A percentile compares a stretch with the other conserved stretches of the same genome.
These are phyloP conservation scores for Wiebesia pumilae DNA, from an alignment of 1,140 invertebrate species.

Conservation along the genomic window DNA sequence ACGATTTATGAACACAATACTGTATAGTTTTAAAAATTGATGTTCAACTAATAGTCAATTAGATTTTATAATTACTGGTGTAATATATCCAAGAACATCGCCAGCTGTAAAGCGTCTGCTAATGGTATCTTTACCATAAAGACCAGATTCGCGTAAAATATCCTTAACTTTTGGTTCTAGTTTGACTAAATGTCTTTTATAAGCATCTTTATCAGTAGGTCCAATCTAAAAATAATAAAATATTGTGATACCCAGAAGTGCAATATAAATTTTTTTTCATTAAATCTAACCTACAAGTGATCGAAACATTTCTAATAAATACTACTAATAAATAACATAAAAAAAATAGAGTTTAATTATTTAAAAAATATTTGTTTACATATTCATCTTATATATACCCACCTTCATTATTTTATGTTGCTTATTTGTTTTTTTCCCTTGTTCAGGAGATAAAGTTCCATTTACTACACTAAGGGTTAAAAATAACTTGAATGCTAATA, in stretches of 20 bases:
- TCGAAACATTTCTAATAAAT: background rate
- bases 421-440: slow-evolving; percentile 59
- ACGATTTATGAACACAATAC: too few relatives aligned
- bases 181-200: slow-evolving; percentile 81
- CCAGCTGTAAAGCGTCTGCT: slow-evolving; percentile 80
- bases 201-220: slow-evolving; percentile 80
- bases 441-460: slow-evolving; percentile 63
- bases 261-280: background rate
- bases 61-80: slow-evolving; percentile 82
- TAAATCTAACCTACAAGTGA: background rate
- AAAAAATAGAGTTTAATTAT: background rate
- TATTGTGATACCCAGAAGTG: background rate
- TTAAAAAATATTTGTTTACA: background rate
- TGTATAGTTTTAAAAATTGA: too few relatives aligned
- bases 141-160: slow-evolving; percentile 84
- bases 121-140: slow-evolving; percentile 82
- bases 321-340: background rate
- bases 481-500: slow-evolving; percentile 52
- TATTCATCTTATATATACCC: background rate
- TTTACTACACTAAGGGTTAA: slow-evolving; percentile 52
- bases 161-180: slow-evolving; percentile 81
- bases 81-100: slow-evolving; percentile 90
- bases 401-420: slow-evolving; percentile 63
- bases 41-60: background rate
- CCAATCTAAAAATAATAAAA: slow-evolving; percentile 71